Evolutionary conservation across 1,140 invertebrate genomes (phyloP).

Genomic region (Sminthurinus signatus): DNA sequence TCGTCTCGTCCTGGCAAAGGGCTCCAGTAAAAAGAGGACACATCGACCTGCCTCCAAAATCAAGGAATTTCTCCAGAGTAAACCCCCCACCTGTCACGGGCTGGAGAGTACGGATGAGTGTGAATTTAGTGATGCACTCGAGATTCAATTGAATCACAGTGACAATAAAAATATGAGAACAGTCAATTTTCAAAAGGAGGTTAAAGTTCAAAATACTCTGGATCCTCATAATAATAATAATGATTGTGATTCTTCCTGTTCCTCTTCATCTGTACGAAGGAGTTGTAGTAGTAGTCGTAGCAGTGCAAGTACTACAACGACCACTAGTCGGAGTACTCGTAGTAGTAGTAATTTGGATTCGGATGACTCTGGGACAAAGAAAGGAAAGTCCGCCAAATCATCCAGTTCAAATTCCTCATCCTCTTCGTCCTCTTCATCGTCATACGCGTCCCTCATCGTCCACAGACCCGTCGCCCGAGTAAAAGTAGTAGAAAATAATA

Average conservation of each 20-base stretch:
- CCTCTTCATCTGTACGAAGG: too few species aligned
- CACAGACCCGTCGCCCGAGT: constrained; percentile 1
- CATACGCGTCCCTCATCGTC: constrained; percentile 23
- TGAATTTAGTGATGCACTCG: constrained; percentile 13
- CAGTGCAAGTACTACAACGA: too few species aligned
- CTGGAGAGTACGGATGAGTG: constrained; percentile 30
- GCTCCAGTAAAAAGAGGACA: background rate
- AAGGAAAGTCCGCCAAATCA: background rate
- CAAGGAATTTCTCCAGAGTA: constrained; percentile 3
- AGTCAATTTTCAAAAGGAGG: background rate
- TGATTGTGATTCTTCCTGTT: too few species aligned
- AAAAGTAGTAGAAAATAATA: constrained; percentile 14
- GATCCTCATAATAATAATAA: too few species aligned
- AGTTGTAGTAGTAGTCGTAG: too few species aligned
- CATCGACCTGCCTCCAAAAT: background rate
- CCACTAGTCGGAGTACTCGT: too few species aligned
- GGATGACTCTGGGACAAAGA: constrained; percentile 5
- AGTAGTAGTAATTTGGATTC: too few species aligned
- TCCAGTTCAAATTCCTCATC: background rate
- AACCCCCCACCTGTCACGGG: background rate
- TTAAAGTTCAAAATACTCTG: too few species aligned
- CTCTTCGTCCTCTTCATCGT: constrained; percentile 19
- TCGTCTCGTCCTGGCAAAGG: background rate
- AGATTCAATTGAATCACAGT: constrained; percentile 2
- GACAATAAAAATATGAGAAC: background rate